Evolutionary conservation across 2,113 vertebrate genomes (phyloP), one percentile per base, ranked within the genome.

Genomic region (Pagrus major): DNA sequence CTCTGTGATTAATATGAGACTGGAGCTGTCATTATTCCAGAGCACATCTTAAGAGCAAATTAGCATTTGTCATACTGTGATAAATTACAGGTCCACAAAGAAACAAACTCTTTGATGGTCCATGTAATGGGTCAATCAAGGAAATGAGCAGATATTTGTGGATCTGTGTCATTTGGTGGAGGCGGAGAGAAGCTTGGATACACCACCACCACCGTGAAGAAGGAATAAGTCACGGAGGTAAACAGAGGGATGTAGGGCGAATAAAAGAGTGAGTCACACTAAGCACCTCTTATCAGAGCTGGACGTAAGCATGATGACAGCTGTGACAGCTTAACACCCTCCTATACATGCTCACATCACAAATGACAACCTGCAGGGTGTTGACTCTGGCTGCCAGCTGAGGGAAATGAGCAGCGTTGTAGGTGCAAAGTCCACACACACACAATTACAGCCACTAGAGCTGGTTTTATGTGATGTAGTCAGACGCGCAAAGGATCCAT

Each of bases 261-360:
- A 83, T 56, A 78, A 80, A 71, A 68, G 58, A 39, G 70, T 88
- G 90, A 93, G 83, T 92, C 90, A 93, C 73, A 3, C 80, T 58
- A 64, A 86, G 77, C 76, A 72, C 44, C 81, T 87, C 69, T 91
- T 90, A 92, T 91, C 86, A 78, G 80, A 69, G 73, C 71, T 56
- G 69, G 85, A 86, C 64, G 74, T 66, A 76, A 83, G 85, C 78
- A 54, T 11, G 75, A 78, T 85, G 91, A 90, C 80, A 46, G 80
- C 77, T 37, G 37, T 47, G 77, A 52, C 76, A 61, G 71, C 80
- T 70, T 78, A 73, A 77, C 63, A 31, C 47, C 49, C 72, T 71
- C 67, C 76, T 74, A n/a, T n/a, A 77, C 37, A 29, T 8, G 42
- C 69, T 81, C 68, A 16, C 85, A 69, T 80, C 80, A 77, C 80